Base-by-base conservation (phyloP, 2,888 invertebrate species). In the Prionchulus punctatus region DNA sequence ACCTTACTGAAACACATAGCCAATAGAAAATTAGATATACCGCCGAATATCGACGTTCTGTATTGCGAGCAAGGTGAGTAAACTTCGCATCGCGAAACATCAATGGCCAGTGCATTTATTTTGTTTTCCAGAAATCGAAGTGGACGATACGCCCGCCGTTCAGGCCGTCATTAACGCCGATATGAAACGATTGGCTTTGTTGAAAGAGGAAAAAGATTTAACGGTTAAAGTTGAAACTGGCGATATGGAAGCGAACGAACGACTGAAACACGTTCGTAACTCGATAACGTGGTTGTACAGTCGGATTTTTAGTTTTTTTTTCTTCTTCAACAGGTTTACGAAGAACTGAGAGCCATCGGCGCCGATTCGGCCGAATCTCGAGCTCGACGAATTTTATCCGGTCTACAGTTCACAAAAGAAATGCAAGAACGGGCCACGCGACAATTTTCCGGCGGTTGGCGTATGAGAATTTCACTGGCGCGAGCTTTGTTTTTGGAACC, bases 401-500 rank as follows among this genome's bases (percentile, higher is more conserved):
- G 98, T 84, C 77, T 98, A 55, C 96, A 96, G 47, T 98, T 98
- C 73, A 72, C 73, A 0, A 71, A 72, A 48, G 74, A 76, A 58
- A 81, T 81, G 81, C 94, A 94, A 75, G 79, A 91, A 73, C 79
- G 94, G 59, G 82, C 90, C 0, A 80, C 80, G 1, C 79, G 79
- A 63, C 75, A 79, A 66, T 78, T 82, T 65, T 80, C 80, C 57
- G 82, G 82, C 66, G 98, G 98, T 50, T 99, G 98, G 98, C 80
- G 98, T 62, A 99, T 99, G 98, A 83, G 98, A 69, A 94, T 98
- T 2, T 96, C 94, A 0, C 76, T 98, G 45, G 96, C 94, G 1
- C 80, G 77, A 71, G 96, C 98, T 1, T 76, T 99, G 25, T 98
- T 92, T 71, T 79, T 99, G 59, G 96, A 96, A 74, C 98, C 98